Evolutionary conservation across 2,888 invertebrate genomes (phyloP), one percentile per base, ranked within the genome.

Genomic region (Limnephilus lunatus): DNA sequence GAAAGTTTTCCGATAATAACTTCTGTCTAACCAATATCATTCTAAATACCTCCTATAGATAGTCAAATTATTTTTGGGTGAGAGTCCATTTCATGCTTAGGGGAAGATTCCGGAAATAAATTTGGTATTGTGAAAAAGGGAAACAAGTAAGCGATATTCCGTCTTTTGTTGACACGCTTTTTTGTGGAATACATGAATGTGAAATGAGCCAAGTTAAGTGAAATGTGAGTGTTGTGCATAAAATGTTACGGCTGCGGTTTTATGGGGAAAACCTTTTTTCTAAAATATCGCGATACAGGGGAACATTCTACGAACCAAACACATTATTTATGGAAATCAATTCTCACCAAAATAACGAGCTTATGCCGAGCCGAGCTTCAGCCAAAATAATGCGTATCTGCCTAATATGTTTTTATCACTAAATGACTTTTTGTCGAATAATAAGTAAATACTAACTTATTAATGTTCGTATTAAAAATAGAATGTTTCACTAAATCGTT

Each of bases 191-290:
- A 93, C 91, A 93, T 93, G 93, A 93, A 93, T 93, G 91, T 91
- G 81, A 93, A 93, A 93, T 89, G 91, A 91, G 93, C 90, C 83
- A 89, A 91, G 93, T 87, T 93, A 93, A 93, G 93, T 93, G 93
- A 93, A 92, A 92, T 93, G 92, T 93, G 92, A 92, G 88, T 92
- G 92, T 93, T 92, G 93, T 92, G 92, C 92, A 91, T 91, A 91
- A 93, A 93, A 93, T 90, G 92, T 92, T 91, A 92, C 91, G 90
- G 90, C 89, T 91, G 91, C 89, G 92, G 91, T 93, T 92, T 92
- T 90, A 90, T 90, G 91, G 82, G 90, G 89, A 91, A 92, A 93
- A 92, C 88, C 68, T 91, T 48, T n/a, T 83, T 83, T 85, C 53
- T 85, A 89, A 89, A 91, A 90, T 90, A 90, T 90, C 87, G 32